Conservation (phyloP, 2,888 invertebrate species). For the Atrina japonica region DNA sequence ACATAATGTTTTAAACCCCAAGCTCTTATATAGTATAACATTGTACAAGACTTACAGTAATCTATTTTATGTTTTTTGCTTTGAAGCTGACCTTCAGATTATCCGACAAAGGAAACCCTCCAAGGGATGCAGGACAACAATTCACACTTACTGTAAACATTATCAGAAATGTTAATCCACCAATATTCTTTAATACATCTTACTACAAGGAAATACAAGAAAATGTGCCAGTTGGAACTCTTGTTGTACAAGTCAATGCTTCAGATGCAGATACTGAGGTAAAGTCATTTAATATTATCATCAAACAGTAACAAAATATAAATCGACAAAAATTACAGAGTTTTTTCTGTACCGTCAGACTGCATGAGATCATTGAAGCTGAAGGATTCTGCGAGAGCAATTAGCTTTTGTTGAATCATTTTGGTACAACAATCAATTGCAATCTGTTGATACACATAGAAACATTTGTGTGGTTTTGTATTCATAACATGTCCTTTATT, state of each 20-base stretch:
- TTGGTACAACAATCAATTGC: no score
- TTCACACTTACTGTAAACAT: constrained; percentile 58
- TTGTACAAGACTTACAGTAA: no score
- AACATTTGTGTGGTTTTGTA: no score
- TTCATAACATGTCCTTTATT: no score
- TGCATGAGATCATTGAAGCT: no score
- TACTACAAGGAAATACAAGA: constrained; percentile 53
- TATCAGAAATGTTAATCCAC: constrained; percentile 54
- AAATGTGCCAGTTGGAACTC: constrained; percentile 23
- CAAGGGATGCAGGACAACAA: constrained; percentile 17
- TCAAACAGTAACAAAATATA: not conserved
- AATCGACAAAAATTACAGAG: not conserved
- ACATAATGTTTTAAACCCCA: no score
- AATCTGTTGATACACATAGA: no score
- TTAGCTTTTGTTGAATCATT: no score
- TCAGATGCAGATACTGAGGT: constrained; percentile 60
- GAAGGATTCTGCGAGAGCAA: not conserved
- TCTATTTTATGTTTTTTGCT: not conserved
- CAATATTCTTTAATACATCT: constrained; percentile 49
- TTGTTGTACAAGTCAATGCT: constrained; percentile 55
- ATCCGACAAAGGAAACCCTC: constrained; percentile 54
- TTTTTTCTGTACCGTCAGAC: no score
- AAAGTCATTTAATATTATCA: no score
- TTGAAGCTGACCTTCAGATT: constrained; percentile 59
- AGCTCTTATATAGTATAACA: no score